Base-by-base conservation (phyloP, 2,797 vertebrate genomes). In the Anas capensis region DNA sequence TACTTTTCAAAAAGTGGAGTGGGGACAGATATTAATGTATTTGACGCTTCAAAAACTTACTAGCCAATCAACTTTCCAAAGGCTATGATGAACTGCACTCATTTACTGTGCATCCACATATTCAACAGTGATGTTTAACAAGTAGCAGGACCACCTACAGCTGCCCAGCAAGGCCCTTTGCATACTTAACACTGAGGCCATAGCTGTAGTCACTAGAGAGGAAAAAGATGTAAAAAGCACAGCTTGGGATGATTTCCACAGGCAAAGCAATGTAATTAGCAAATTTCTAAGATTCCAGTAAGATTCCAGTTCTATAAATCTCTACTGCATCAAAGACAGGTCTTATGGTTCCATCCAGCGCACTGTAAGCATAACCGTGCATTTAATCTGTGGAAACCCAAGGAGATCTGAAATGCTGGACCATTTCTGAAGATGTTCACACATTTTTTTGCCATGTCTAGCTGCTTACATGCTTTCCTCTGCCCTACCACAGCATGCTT, bases 41-140 rank as follows among this genome's bases (percentile, higher is more conserved):
- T 71, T 94, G 94, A 73, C 92, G 73, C 92, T 73, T 86, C 31
- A 83, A 82, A 90, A 93, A 49, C 61, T 82, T 53, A n/a, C 76
- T 12, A 76, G 83, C 83, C 91, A 95, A 85, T 96, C 95, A 93
- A 56, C 44, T 96, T 80, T 88, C 91, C 33, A 49, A 94, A 92
- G 81, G 78, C 78, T 90, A 6, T 29, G 93, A 90, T 88, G 93
- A 95, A 54, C 88, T 66, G 72, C 46, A 3, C 29, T 89, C 76
- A 27, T 86, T 95, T 88, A 29, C 46, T 60, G 83, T 68, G 76
- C 94, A 80, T 57, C 48, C 84, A 48, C 70, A 54, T 66, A 11
- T 73, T 72, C 58, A 38, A 36, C 78, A 73, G 80, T 20, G 81
- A 58, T 33, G 73, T 72, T 89, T 38, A 73, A 84, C 46, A 72